phyloP scores from a whole-genome alignment of 2,113 vertebrate species.

The Alexandromys fortis region DNA sequence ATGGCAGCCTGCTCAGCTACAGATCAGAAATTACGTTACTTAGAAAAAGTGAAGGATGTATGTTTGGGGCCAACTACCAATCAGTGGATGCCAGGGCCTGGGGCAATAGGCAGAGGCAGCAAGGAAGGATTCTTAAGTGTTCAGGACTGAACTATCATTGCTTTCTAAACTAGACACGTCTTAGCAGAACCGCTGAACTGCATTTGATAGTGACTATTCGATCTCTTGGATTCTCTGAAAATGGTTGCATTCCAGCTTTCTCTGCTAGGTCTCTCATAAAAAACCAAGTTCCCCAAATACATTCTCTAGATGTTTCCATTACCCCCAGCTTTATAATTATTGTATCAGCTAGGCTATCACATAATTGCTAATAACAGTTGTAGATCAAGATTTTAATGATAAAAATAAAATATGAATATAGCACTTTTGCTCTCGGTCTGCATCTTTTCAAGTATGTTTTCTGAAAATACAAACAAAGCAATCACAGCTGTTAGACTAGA shows the following conservation, averaged over 20 bases:
- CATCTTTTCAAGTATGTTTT: constrained; percentile 50
- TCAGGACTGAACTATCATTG: not conserved
- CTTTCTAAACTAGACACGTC: not conserved
- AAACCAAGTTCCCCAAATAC: not conserved
- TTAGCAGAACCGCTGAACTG: not conserved
- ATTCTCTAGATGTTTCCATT: constrained; percentile 6
- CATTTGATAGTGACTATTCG: not conserved
- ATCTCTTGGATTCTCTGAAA: constrained; percentile 17
- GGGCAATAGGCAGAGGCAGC: not conserved
- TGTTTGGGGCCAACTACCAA: not conserved
- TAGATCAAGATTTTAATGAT: constrained; percentile 58
- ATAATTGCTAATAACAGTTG: not conserved
- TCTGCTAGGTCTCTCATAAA: constrained; percentile 38
- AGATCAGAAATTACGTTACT: not conserved
- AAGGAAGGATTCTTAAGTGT: not conserved
- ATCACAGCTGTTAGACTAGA: constrained; percentile 41
- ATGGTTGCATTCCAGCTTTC: not conserved
- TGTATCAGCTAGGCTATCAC: not conserved
- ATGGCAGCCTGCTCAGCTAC: not conserved
- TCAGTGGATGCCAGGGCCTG: not conserved
- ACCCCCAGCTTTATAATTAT: not conserved
- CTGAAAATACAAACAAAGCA: constrained; percentile 48
- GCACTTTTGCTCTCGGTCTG: constrained; percentile 34
- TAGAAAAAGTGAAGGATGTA: not conserved
- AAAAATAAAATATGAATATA: constrained; percentile 41